Evolutionary conservation across 2,888 invertebrate species (phyloP), one percentile per base, ranked within the genome.

Genomic region (Drosophila aldrichi): DNA sequence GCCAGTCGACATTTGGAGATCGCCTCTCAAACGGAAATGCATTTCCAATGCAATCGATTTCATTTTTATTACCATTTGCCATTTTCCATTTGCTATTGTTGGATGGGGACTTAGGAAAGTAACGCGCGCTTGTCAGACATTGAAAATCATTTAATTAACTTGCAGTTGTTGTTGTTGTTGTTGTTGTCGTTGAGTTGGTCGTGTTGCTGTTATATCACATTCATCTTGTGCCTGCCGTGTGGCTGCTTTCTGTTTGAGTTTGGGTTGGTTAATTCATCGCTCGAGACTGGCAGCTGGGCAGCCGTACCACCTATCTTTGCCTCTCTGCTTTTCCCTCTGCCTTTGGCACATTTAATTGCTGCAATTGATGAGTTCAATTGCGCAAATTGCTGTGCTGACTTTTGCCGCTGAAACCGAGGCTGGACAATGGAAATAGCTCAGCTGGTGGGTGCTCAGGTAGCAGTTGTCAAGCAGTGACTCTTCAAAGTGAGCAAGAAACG

Each of bases 281-380:
- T 66, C 63, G 62, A 34, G 34, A 68, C 70, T 29, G 78, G 25
- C 59, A 38, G 70, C 44, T 44, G 40, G 43, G 22, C 66, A n/a
- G 46, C 16, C 41, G 40, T 40, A 40, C 40, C n/a, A 16, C 18
- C 34, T 22, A n/a, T n/a, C 29, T 14, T 32, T n/a, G 18, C 8
- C 4, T 8, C 44, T n/a, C 46, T 5, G 16, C 67, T 25, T 29
- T 5, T 10, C 34, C 16, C 44, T 18, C 18, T 54, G 88, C 74
- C 74, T 63, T 62, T 75, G 78, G 71, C 79, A 79, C 77, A 89
- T 85, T 90, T 90, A 90, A 88, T 90, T 88, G 89, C 80, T 70
- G 79, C 82, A 89, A 88, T 90, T 89, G 88, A 88, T 90, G 88
- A 82, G 85, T 82, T 82, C 88, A 87, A 90, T 90, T 90, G 89